Evolutionary conservation across 2,888 invertebrate genomes (phyloP).

Genomic region (Sminthurinus aureus): DNA sequence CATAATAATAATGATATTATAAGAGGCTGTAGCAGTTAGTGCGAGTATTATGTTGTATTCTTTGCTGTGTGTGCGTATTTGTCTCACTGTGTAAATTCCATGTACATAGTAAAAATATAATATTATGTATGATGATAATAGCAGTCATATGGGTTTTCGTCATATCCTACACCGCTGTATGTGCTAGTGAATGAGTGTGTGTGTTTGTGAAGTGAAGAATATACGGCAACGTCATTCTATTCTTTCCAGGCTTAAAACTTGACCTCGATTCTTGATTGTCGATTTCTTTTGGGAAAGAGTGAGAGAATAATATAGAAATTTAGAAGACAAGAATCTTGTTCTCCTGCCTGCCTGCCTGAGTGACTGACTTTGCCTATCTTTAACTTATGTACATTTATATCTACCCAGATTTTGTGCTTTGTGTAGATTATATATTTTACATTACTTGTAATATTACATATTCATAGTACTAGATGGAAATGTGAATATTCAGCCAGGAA

Average conservation of each 20-base stretch:
- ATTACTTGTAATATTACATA: too few relatives aligned
- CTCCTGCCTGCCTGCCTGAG: too few relatives aligned
- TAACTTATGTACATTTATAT: too few relatives aligned
- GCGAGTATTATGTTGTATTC: neutral
- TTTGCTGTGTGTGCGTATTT: neutral
- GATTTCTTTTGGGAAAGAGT: neutral
- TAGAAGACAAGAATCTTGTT: too few relatives aligned
- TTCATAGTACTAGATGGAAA: neutral
- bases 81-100: neutral
- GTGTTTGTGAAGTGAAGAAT: neutral
- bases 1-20: too few relatives aligned
- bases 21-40: neutral
- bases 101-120: neutral
- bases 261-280: conserved; percentile 34
- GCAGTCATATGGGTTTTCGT: conserved; percentile 3
- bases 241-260: conserved; percentile 35
- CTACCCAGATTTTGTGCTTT: too few relatives aligned
- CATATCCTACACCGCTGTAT: neutral
- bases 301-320: too few relatives aligned
- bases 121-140: neutral
- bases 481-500: neutral
- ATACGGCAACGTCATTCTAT: conserved; percentile 15
- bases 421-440: too few relatives aligned
- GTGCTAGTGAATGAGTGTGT: too few relatives aligned
- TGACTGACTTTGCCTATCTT: too few relatives aligned